These are phyloP conservation scores for Thamnophis elegans DNA, from an alignment of 2,797 vertebrate species.

Conservation along the genomic window DNA sequence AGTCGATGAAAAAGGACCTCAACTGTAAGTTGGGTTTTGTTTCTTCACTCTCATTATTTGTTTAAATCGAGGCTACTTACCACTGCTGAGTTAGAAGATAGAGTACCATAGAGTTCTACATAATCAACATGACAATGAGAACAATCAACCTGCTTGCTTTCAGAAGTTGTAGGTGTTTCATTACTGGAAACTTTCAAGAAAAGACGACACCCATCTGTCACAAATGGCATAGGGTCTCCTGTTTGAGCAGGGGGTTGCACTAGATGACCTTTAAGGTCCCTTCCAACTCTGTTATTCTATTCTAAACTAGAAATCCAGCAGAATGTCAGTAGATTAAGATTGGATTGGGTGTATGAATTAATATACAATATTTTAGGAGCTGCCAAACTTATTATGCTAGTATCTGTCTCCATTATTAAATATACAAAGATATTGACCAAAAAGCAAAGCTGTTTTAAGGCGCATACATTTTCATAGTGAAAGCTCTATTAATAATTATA, in stretches of 20 bases:
- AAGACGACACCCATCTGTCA: too few relatives aligned
- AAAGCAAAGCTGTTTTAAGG: not conserved
- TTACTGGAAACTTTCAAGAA: too few relatives aligned
- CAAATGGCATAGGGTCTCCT: too few relatives aligned
- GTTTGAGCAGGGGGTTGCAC: too few relatives aligned
- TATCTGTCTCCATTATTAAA: not conserved
- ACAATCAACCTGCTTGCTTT: too few relatives aligned
- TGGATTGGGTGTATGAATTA: not conserved
- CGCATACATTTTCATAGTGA: not conserved
- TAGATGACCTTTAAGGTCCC: too few relatives aligned
- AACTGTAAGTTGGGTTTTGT: slow-evolving; percentile 80
- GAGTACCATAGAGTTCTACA: not conserved
- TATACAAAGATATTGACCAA: not conserved
- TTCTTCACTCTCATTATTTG: not conserved
- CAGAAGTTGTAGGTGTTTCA: too few relatives aligned
- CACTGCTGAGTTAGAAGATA: not conserved
- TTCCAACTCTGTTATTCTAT: too few relatives aligned
- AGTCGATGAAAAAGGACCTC: slow-evolving; percentile 96
- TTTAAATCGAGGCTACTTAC: not conserved
- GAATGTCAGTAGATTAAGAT: not conserved
- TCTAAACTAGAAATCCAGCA: too few relatives aligned
- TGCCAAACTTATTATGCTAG: not conserved
- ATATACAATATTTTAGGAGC: not conserved
- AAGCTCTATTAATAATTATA: not conserved
- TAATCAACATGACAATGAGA: not conserved